These are phyloP conservation scores for Eristalis tenax DNA, from an alignment of 2,888 invertebrate species.

Conservation along the genomic window DNA sequence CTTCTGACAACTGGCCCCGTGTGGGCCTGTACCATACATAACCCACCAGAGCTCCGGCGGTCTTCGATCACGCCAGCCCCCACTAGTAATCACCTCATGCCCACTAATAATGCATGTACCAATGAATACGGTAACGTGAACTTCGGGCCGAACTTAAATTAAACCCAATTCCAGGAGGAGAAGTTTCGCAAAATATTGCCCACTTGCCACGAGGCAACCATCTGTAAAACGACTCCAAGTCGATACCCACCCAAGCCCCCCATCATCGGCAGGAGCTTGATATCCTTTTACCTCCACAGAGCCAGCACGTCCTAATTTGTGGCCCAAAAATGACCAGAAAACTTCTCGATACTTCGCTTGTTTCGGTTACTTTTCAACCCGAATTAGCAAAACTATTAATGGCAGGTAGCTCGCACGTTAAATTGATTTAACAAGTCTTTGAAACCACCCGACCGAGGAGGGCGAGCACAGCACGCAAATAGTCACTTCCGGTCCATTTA, in stretches of 20 bases:
- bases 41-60: neutral
- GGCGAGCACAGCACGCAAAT: neutral
- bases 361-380: neutral
- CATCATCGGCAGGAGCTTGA: neutral
- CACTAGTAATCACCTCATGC: neutral
- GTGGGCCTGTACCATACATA: neutral
- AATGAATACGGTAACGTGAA: conserved; percentile 54
- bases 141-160: conserved; percentile 27
- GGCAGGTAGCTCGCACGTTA: conserved; percentile 13
- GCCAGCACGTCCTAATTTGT: neutral
- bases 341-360: neutral
- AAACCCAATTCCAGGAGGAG: conserved; percentile 19
- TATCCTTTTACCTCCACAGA: neutral
- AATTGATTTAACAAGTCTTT: conserved; percentile 34
- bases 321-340: neutral
- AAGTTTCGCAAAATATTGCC: neutral
- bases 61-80: neutral
- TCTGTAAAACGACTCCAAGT: conserved; percentile 13
- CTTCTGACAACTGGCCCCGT: neutral
- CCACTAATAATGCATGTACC: conserved; percentile 43
- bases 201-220: neutral
- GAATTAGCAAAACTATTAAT: conserved; percentile 48
- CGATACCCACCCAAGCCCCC: conserved; percentile 1
- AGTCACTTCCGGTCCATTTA: conserved; percentile 42
- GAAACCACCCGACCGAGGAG: neutral